These are phyloP conservation scores for Gephyroberyx darwinii DNA, from an alignment of 2,797 vertebrate species.

Conservation along the genomic window DNA sequence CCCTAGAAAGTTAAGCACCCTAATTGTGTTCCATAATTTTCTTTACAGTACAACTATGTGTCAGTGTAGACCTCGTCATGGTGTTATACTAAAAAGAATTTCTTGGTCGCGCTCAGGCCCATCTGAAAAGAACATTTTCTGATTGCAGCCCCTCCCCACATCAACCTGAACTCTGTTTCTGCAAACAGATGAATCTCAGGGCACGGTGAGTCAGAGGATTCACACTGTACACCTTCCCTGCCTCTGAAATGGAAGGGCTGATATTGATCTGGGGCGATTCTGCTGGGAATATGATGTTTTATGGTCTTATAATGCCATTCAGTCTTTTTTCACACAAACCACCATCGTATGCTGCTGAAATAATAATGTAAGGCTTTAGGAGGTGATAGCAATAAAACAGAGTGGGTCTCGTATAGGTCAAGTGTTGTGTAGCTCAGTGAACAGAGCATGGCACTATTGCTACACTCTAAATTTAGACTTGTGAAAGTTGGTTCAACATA, in stretches of 20 bases:
- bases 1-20: no score
- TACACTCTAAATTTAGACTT: no score
- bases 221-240: background rate
- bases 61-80: no score
- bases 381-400: background rate
- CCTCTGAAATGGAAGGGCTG: constrained; percentile 25
- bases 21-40: background rate
- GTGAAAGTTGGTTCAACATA: no score
- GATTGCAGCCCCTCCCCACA: background rate
- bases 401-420: no score
- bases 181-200: constrained; percentile 41
- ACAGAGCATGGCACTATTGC: no score
- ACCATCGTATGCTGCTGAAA: constrained; percentile 16
- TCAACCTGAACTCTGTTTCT: constrained; percentile 7
- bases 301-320: constrained; percentile 39
- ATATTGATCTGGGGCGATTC: constrained; percentile 42
- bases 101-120: background rate
- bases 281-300: constrained; percentile 31
- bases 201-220: constrained; percentile 16
- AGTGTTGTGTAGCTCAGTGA: no score
- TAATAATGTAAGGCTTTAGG: constrained; percentile 23
- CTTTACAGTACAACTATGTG: background rate
- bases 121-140: constrained; percentile 28
- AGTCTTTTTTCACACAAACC: constrained; percentile 14
- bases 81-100: background rate